Evolutionary conservation across 2,113 vertebrate species (phyloP).

Genomic region (Oncorhynchus mykiss): DNA sequence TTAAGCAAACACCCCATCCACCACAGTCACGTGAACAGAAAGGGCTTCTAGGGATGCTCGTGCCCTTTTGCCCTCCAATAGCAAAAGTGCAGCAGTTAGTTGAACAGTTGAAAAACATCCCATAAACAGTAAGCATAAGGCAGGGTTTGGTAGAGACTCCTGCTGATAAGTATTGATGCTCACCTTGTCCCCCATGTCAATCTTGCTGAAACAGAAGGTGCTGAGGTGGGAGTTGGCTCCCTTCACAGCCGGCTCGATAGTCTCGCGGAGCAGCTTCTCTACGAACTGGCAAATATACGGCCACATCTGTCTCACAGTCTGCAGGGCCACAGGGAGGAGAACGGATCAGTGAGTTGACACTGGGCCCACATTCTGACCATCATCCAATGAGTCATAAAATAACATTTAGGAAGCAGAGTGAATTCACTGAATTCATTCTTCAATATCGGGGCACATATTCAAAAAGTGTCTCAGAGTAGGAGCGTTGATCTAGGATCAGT

Average conservation of each 20-base stretch:
- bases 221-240: conserved; percentile 86
- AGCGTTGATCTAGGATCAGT: no score
- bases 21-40: conserved; percentile 14
- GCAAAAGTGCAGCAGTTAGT: no score
- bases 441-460: no score
- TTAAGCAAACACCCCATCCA: conserved; percentile 45
- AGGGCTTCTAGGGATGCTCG: no score
- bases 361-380: conserved; percentile 91
- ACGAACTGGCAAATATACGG: conserved; percentile 96
- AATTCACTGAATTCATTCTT: no score
- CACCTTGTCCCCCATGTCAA: conserved; percentile 94
- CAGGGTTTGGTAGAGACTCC: background rate
- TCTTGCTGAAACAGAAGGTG: conserved; percentile 92
- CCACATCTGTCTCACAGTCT: conserved; percentile 99
- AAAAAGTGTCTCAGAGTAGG: no score
- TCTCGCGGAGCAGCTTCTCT: conserved; percentile 93
- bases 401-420: background rate
- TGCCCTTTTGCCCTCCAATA: no score
- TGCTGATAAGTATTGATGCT: conserved; percentile 19
- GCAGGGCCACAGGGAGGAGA: conserved; percentile 5
- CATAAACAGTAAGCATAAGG: conserved; percentile 19
- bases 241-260: conserved; percentile 91
- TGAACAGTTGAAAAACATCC: no score
- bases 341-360: conserved; percentile 4
- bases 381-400: conserved; percentile 78